Conservation (phyloP, 2,888 invertebrate species). For the Branchellion lobata region DNA sequence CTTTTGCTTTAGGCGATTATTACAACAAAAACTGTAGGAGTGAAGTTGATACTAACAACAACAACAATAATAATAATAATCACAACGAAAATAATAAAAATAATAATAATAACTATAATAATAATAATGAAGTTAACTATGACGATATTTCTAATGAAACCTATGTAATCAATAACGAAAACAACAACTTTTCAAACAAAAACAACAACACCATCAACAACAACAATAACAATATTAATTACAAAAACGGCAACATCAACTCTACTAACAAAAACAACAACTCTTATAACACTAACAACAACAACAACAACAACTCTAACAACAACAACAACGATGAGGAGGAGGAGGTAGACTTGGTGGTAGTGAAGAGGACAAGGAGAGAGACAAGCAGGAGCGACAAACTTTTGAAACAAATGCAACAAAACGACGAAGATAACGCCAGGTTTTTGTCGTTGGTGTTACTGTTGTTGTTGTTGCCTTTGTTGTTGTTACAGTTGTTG, state of each 20-base stretch:
- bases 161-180: slow-evolving; percentile 1
- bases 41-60: too few relatives aligned
- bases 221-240: background rate
- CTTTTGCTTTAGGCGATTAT: too few relatives aligned
- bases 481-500: background rate
- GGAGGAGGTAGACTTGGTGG: background rate
- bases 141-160: too few relatives aligned
- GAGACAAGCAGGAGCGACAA: background rate
- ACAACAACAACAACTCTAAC: background rate
- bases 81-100: too few relatives aligned
- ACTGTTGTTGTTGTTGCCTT: background rate
- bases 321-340: background rate
- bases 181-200: background rate
- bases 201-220: background rate
- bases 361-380: slow-evolving; percentile 9
- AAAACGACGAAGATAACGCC: background rate
- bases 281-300: background rate
- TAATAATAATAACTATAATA: too few relatives aligned
- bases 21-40: too few relatives aligned
- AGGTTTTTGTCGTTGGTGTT: background rate
- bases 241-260: background rate
- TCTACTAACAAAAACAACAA: background rate
- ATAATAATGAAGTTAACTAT: too few relatives aligned
- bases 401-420: background rate
- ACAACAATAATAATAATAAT: too few relatives aligned